Conservation (phyloP, 1,140 invertebrate species). For the Drosophila hydei region DNA sequence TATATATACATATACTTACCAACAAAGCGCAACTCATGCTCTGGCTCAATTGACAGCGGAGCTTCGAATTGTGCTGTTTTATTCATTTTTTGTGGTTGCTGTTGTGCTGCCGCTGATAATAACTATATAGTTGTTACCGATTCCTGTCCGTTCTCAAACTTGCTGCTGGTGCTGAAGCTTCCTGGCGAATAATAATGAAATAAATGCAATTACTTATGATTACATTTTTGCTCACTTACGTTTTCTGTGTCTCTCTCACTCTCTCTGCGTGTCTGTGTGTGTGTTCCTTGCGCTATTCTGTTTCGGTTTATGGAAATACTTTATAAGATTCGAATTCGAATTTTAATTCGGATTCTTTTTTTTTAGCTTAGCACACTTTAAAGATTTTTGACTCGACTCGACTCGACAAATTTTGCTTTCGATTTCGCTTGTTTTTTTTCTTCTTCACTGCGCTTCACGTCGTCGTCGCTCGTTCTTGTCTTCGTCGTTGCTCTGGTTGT, state of each 20-base stretch:
- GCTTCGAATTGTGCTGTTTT: constrained; percentile 51
- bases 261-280: not conserved
- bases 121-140: constrained; percentile 21
- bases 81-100: constrained; percentile 58
- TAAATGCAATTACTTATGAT: constrained; percentile 27
- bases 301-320: constrained; percentile 6
- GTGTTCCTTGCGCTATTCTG: not conserved
- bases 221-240: constrained; percentile 24
- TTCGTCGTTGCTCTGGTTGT: constrained; percentile 29
- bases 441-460: constrained; percentile 36
- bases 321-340: constrained; percentile 5
- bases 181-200: constrained; percentile 2
- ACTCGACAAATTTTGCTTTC: constrained; percentile 35
- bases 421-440: constrained; percentile 48
- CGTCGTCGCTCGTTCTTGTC: constrained; percentile 32
- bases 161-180: constrained; percentile 1
- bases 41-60: constrained; percentile 73
- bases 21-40: constrained; percentile 77
- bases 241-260: not conserved
- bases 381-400: constrained; percentile 23
- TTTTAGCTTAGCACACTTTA: constrained; percentile 23
- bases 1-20: constrained; percentile 61
- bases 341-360: constrained; percentile 10
- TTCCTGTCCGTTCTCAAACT: not conserved
- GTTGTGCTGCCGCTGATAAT: constrained; percentile 24